A percentile compares a stretch with the other conserved stretches of the same genome.
Conservation (phyloP, 1,140 invertebrate genomes). For the Helicoverpa armigera region DNA sequence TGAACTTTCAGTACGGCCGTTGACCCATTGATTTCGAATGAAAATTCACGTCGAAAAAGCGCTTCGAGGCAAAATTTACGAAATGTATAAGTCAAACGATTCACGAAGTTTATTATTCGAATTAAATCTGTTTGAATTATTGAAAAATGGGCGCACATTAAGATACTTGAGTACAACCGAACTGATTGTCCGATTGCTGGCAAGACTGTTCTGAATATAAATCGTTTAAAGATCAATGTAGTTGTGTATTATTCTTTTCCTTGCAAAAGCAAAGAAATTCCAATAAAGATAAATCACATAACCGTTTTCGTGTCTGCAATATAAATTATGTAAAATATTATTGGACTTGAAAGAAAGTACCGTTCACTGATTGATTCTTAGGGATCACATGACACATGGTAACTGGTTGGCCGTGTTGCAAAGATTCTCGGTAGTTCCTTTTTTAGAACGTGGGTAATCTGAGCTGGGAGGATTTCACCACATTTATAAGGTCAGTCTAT, state of each 20-base stretch:
- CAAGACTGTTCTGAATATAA: background rate
- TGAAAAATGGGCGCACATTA: background rate
- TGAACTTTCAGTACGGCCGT: constrained; percentile 32
- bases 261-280: background rate
- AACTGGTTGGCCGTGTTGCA: background rate
- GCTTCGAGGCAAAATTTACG: constrained; percentile 7
- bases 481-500: constrained; percentile 4
- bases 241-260: background rate
- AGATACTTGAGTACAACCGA: background rate
- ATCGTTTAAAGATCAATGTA: background rate
- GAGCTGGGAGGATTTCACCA: constrained; percentile 6
- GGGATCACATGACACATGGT: background rate
- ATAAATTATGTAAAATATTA: background rate
- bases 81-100: constrained; percentile 25
- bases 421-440: background rate
- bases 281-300: no score
- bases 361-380: background rate
- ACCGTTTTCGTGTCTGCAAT: no score
- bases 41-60: constrained; percentile 23
- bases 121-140: constrained; percentile 31
- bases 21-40: constrained; percentile 13
- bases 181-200: constrained; percentile 4
- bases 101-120: constrained; percentile 23
- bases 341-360: background rate
- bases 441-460: constrained; percentile 12